Base-by-base conservation (phyloP, 2,797 vertebrate species). In the Propithecus deckenii region DNA sequence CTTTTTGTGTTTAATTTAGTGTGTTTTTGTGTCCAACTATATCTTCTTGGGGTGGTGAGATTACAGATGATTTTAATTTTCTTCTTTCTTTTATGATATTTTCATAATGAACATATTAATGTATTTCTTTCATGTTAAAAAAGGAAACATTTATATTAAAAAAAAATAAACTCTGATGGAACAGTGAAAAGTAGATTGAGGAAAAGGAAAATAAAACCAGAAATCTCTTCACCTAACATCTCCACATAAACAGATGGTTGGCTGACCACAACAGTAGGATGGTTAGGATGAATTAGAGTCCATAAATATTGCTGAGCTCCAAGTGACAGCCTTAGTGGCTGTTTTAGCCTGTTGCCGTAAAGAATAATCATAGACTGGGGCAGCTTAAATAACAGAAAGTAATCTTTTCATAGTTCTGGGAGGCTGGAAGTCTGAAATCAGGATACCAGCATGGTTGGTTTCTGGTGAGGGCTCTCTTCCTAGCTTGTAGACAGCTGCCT, bases 71-170 rank as follows among this genome's bases (percentile, higher is more conserved):
- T 46, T 76, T 94, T 80, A 89, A 18, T 80, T 71, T 63, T 91
- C 59, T 83, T 85, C 72, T 81, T 85, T 95, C 38, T 88, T 88
- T 88, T 43, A 18, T 72, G 15, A 18, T 79, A 87, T 71, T 87
- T 83, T 75, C 8, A 87, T 74, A 90, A 75, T 87, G 28, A 72
- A 32, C 4, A 46, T 52, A 57, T 57, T 23, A 57, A 57, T 57
- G 15, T 13, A 57, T 69, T 91, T 81, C 35, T 75, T 75, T 35
- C 63, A 69, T 43, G 52, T 4, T 87, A 35, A 6, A 48, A 48
- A 89, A 74, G 86, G 28, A n/a, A 74, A 2, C 13, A 71, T 71
- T 83, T 81, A 14, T 92, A 52, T 61, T 43, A 43, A 43, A 25
- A 43, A 90, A 91, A 65, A n/a, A 61, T 57, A 52, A 84, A 65